These are phyloP conservation scores for Strigamia crassipes DNA, from an alignment of 2,888 invertebrate genomes.

Conservation along the genomic window DNA sequence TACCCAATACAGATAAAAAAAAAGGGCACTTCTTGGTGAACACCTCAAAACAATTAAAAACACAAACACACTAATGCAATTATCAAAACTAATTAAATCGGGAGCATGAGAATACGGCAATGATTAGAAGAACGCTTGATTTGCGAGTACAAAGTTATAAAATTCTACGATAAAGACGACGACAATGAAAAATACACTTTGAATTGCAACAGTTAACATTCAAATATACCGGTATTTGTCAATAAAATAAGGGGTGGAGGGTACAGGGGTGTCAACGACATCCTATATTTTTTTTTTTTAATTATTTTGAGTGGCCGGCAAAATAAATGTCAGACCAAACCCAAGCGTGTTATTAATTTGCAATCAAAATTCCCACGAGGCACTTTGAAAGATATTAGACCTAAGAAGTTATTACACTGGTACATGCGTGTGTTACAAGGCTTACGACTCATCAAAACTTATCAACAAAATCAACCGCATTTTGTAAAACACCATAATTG, in stretches of 20 bases:
- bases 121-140: no score
- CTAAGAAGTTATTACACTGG: neutral
- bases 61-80: no score
- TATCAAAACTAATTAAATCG: no score
- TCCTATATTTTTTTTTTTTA: neutral
- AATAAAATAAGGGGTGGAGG: neutral
- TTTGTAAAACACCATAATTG: constrained; percentile 25
- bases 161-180: no score
- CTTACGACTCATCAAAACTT: constrained; percentile 9
- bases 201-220: no score
- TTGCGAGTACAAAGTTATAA: no score
- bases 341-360: neutral
- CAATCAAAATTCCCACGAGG: neutral
- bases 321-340: neutral
- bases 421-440: neutral
- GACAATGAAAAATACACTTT: no score
- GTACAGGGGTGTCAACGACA: no score
- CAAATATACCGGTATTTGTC: neutral
- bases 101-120: no score
- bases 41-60: no score
- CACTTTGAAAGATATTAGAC: constrained; percentile 6
- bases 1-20: no score
- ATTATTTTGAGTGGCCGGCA: neutral
- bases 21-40: no score
- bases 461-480: constrained; percentile 11